Evolutionary conservation across 2,797 vertebrate genomes (phyloP).

Genomic region (Enteromius afrohamiltoni): DNA sequence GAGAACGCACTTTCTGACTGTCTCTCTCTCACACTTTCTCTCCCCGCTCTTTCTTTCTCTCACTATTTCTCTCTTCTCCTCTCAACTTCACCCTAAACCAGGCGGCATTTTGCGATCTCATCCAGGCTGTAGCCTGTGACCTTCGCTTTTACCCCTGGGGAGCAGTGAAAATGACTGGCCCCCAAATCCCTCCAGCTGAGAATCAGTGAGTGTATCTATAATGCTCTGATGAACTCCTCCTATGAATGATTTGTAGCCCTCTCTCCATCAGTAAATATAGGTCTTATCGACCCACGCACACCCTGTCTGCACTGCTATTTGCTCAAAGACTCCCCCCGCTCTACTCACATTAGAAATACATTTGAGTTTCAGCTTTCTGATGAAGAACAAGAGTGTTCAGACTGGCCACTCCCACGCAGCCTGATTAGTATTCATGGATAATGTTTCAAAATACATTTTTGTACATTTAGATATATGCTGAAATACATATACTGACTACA

Average conservation of each 20-base stretch:
- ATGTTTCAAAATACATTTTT: neutral
- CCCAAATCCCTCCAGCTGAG: slow-evolving; percentile 54
- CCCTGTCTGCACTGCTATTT: slow-evolving; percentile 61
- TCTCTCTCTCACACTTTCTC: slow-evolving; percentile 43
- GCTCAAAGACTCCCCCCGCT: slow-evolving; percentile 56
- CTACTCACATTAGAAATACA: slow-evolving; percentile 30
- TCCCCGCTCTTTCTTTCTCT: slow-evolving; percentile 6
- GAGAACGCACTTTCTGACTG: slow-evolving; percentile 59
- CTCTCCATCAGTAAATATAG: slow-evolving; percentile 70
- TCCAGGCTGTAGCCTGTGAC: slow-evolving; percentile 53
- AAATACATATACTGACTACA: neutral
- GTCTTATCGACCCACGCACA: slow-evolving; percentile 67
- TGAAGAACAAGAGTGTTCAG: slow-evolving; percentile 44
- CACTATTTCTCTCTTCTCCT: slow-evolving; percentile 27
- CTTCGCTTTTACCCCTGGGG: slow-evolving; percentile 52
- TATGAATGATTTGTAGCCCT: slow-evolving; percentile 71
- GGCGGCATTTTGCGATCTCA: slow-evolving; percentile 44
- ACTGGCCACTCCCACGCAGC: neutral
- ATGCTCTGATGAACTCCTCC: slow-evolving; percentile 71
- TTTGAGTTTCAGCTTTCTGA: slow-evolving; percentile 52
- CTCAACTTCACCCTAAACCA: slow-evolving; percentile 47
- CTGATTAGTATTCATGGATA: slow-evolving; percentile 13
- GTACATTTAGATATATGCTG: neutral
- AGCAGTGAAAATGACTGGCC: slow-evolving; percentile 51
- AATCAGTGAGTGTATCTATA: slow-evolving; percentile 65